phyloP scores from a whole-genome alignment of 1,140 invertebrate species.

The Nixonia krombeini region DNA sequence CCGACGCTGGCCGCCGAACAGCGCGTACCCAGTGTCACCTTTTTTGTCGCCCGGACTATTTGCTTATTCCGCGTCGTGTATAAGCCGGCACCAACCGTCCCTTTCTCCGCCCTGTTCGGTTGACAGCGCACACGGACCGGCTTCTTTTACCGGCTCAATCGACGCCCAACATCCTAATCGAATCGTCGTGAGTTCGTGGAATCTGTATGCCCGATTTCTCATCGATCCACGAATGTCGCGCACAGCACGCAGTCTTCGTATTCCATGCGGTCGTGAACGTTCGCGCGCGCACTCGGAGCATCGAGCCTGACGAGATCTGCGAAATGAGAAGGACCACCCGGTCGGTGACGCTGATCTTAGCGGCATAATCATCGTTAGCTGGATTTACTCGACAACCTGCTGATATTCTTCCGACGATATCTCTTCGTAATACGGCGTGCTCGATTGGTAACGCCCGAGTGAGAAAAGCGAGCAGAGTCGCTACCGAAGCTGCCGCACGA shows the following conservation, averaged over 20 bases:
- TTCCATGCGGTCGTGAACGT: background rate
- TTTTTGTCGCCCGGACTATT: conserved; percentile 18
- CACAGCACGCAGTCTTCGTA: background rate
- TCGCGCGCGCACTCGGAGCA: background rate
- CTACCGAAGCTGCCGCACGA: too few relatives aligned
- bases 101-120: background rate
- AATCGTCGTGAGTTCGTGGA: conserved; percentile 35
- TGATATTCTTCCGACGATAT: too few relatives aligned
- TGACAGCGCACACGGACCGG: conserved; percentile 21
- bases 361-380: too few relatives aligned
- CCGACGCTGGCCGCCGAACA: conserved; percentile 9
- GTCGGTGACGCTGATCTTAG: too few relatives aligned
- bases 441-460: too few relatives aligned
- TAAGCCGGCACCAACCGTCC: background rate
- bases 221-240: background rate
- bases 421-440: too few relatives aligned
- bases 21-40: conserved; percentile 20
- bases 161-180: conserved; percentile 44
- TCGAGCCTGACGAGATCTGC: too few relatives aligned
- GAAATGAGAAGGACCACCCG: too few relatives aligned
- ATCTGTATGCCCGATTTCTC: conserved; percentile 15
- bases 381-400: too few relatives aligned
- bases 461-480: too few relatives aligned
- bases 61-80: conserved; percentile 21
- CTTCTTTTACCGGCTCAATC: conserved; percentile 35